Evolutionary conservation across 64 coral and sea anemone species (phyloP).

Genomic region (Montipora sp.): DNA sequence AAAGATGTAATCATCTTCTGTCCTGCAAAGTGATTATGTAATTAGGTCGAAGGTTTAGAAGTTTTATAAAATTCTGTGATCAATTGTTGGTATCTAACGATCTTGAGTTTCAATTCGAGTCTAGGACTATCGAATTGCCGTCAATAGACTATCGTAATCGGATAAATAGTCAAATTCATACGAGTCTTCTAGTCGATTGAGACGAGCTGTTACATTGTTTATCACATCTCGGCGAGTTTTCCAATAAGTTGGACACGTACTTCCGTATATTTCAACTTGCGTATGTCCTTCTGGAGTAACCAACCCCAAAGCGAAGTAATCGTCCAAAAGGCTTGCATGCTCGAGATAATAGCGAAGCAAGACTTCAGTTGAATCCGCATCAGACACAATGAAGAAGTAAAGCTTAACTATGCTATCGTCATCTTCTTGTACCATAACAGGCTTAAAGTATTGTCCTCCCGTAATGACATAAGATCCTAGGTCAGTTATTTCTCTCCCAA

Average conservation of each 20-base stretch:
- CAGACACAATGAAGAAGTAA: conserved; percentile 75
- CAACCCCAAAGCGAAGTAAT: conserved; percentile 82
- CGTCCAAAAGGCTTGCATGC: conserved; percentile 83
- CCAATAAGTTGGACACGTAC: conserved; percentile 81
- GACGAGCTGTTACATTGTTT: conserved; percentile 13
- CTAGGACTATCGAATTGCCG: too few species aligned
- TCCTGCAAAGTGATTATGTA: too few species aligned
- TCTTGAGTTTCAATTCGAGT: too few species aligned
- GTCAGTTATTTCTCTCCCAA: conserved; percentile 74
- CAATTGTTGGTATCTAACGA: too few species aligned
- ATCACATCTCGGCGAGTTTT: conserved; percentile 62
- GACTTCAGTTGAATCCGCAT: conserved; percentile 70
- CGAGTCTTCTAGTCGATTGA: background rate
- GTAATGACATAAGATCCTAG: conserved; percentile 63
- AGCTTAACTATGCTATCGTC: conserved; percentile 84
- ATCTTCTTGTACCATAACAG: conserved; percentile 80
- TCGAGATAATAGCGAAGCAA: conserved; percentile 76
- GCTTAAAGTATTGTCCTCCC: conserved; percentile 83
- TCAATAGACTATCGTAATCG: background rate
- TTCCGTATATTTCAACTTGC: conserved; percentile 83
- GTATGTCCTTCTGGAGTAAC: conserved; percentile 58
- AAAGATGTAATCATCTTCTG: too few species aligned
- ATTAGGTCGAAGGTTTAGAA: too few species aligned
- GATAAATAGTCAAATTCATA: conserved; percentile 14
- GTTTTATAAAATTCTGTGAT: too few species aligned